Evolutionary conservation across 2,888 invertebrate species (phyloP), one percentile per base, ranked within the genome.

Genomic region (Candidula unifasciata): DNA sequence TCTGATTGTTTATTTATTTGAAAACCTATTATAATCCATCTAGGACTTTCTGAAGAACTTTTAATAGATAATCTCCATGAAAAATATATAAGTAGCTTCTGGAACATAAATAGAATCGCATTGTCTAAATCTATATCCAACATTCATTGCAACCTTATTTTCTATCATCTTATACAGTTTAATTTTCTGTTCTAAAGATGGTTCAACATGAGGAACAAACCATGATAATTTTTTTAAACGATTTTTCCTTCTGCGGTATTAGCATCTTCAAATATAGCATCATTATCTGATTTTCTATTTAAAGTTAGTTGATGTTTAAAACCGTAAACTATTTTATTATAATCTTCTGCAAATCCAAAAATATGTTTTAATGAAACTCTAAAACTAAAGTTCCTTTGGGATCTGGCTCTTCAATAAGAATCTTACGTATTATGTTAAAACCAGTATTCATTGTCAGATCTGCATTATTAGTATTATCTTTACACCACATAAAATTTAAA

Each of bases 291-390:
- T 80, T 69, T 66, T 80, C 44, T 80, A 30, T 37, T 13, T n/a
- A 80, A 37, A 1, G 24, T 80, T 21, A 80, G 24, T 27, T 66
- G 21, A 30, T 80, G 80, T 64, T 33, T 44, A 44, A 80, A 69
- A 21, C 80, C 69, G 44, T 68, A 80, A n/a, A 80, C 37, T 52
- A 80, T 37, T 80, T 80, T 80, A 0, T 68, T 21, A 54, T 80
- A 80, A 21, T 80, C 68, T 10, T 21, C 68, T n/a, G 52, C 33
- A 69, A 69, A 80, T 30, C 80, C 80, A 52, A 80, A 80, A 44
- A 68, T 64, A 66, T 80, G 80, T 80, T 80, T 80, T 69, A 80
- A 69, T 37, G 80, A 52, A 69, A 80, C 68, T 27, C 79, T 35
- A 10, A 79, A 64, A 68, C 79, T 37, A 79, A 79, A 66, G 79